phyloP scores from a whole-genome alignment of 2,888 invertebrate species.

The Trissolcus brochymenae region DNA sequence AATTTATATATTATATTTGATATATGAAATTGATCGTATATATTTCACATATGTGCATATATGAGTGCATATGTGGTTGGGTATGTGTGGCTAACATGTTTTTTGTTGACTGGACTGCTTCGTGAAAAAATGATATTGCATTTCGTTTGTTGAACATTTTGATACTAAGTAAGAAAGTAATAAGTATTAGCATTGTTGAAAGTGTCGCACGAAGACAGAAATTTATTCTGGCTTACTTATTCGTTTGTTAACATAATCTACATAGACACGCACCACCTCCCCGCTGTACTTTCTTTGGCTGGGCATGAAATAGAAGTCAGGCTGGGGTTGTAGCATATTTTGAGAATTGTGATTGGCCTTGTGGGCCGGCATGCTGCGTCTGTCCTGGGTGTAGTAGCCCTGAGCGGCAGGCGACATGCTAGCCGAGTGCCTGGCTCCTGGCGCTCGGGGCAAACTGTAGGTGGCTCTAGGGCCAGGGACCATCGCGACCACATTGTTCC shows the following conservation, averaged over 20 bases:
- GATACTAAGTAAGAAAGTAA: too few species aligned
- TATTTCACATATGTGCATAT: too few species aligned
- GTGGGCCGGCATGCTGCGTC: constrained; percentile 74
- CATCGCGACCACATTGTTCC: constrained; percentile 59
- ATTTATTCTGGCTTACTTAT: constrained; percentile 35
- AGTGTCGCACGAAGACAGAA: neutral
- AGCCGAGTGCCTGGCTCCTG: constrained; percentile 77
- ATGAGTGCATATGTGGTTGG: too few species aligned
- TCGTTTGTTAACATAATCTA: constrained; percentile 84
- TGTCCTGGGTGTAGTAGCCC: constrained; percentile 79
- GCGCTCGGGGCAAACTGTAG: constrained; percentile 86
- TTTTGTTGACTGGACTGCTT: too few species aligned
- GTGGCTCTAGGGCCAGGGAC: constrained; percentile 79
- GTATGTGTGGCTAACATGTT: too few species aligned
- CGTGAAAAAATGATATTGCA: too few species aligned
- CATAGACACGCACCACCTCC: constrained; percentile 90
- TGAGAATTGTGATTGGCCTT: constrained; percentile 63
- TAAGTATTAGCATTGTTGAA: too few species aligned
- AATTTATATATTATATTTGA: too few species aligned
- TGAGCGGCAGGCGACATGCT: constrained; percentile 65
- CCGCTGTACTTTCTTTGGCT: constrained; percentile 95
- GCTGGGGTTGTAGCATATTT: constrained; percentile 78
- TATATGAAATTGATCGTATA: too few species aligned
- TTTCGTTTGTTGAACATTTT: too few species aligned
- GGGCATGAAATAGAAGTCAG: constrained; percentile 97